Evolutionary conservation across 2,888 invertebrate species (phyloP).

Genomic region (Platycnemis pennipes): DNA sequence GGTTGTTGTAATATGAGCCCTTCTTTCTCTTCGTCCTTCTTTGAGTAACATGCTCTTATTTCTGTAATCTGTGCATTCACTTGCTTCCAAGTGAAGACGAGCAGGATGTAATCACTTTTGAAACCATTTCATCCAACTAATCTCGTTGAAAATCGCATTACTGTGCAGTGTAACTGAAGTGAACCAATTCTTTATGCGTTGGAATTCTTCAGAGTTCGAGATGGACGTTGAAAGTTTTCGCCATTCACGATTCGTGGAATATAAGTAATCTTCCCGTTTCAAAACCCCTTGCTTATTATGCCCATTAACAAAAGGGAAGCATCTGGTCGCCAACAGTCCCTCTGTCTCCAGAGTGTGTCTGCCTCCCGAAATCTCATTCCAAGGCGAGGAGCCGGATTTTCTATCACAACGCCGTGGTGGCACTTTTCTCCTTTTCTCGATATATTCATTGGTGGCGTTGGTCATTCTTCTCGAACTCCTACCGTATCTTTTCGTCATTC

Average conservation of each 20-base stretch:
- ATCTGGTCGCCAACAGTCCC: neutral
- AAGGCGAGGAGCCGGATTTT: neutral
- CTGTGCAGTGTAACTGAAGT: no score
- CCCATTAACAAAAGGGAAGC: neutral
- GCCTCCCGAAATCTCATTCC: neutral
- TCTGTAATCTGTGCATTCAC: neutral
- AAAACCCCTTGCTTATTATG: neutral
- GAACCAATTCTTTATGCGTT: no score
- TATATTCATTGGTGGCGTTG: slow-evolving; percentile 23
- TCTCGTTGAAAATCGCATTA: no score
- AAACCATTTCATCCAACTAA: no score
- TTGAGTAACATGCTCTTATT: neutral
- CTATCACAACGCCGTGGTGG: neutral
- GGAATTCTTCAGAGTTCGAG: neutral
- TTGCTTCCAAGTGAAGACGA: no score
- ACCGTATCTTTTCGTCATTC: neutral
- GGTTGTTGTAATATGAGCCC: neutral
- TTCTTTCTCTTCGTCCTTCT: neutral
- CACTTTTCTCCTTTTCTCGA: neutral
- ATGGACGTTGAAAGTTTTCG: neutral
- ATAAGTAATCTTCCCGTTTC: neutral
- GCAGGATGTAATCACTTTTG: no score
- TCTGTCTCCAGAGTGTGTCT: neutral
- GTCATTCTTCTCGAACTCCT: neutral
- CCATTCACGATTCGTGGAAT: slow-evolving; percentile 17